These are phyloP conservation scores for Thunnus thynnus DNA, from an alignment of 2,113 vertebrate species.

Conservation along the genomic window DNA sequence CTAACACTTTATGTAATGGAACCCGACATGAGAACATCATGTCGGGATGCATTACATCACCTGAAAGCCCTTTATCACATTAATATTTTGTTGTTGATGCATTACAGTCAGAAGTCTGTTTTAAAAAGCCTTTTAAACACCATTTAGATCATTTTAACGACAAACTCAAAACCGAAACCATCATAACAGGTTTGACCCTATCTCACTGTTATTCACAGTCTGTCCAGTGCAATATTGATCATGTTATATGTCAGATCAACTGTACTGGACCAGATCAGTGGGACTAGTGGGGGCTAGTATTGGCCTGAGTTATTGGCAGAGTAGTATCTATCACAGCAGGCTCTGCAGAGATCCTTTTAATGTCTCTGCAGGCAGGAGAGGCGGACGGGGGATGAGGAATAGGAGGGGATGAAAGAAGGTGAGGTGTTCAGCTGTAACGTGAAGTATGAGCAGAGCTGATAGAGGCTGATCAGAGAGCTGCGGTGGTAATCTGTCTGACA, in stretches of 20 bases:
- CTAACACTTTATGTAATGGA: too few species aligned
- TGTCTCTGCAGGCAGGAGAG: conserved; percentile 6
- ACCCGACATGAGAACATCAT: too few species aligned
- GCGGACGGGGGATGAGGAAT: neutral
- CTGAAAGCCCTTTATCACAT: too few species aligned
- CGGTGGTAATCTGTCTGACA: conserved; percentile 52
- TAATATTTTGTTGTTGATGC: too few species aligned
- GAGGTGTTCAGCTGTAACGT: conserved; percentile 30
- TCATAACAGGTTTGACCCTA: too few species aligned
- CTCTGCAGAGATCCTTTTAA: conserved; percentile 17
- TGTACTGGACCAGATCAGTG: neutral
- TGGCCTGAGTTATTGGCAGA: neutral
- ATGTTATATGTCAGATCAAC: neutral
- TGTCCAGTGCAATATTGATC: neutral
- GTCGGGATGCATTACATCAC: too few species aligned
- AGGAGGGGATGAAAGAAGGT: neutral
- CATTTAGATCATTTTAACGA: too few species aligned
- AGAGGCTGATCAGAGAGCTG: conserved; percentile 56
- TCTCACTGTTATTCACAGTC: neutral
- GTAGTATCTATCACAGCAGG: conserved; percentile 6
- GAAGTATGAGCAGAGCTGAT: conserved; percentile 39
- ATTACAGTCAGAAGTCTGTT: too few species aligned
- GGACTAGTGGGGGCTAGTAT: neutral
- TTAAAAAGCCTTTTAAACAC: too few species aligned
- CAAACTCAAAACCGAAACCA: too few species aligned